Evolutionary conservation across 30 jellyfish, hydroid and myxozoan genomes (phyloP).

Genomic region (Turritopsis rubra): DNA sequence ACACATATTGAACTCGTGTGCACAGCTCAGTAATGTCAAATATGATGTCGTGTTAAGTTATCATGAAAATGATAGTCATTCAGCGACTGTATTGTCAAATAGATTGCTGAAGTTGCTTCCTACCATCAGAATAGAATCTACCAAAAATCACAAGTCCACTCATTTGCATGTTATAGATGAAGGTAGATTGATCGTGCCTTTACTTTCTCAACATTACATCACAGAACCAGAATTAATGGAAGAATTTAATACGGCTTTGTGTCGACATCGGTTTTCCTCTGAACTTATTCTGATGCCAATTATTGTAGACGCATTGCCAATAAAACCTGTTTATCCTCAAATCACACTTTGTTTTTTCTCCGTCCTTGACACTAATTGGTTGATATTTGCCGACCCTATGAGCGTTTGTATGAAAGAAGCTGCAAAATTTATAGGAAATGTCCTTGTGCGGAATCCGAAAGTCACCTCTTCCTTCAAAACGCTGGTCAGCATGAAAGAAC

Average conservation of each 20-base stretch:
- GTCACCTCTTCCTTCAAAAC: conserved; percentile 59
- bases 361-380: conserved; percentile 50
- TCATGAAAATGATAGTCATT: conserved; percentile 22
- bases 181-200: conserved; percentile 58
- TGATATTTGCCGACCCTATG: not conserved
- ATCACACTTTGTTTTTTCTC: conserved; percentile 60
- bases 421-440: conserved; percentile 42
- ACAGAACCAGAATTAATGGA: conserved; percentile 44
- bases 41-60: conserved; percentile 50
- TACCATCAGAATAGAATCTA: conserved; percentile 28
- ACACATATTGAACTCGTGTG: not conserved
- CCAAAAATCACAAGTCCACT: conserved; percentile 25
- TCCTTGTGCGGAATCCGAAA: not conserved
- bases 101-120: conserved; percentile 40
- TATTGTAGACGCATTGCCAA: conserved; percentile 41
- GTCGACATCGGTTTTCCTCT: conserved; percentile 63
- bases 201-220: conserved; percentile 34
- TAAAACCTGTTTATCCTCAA: conserved; percentile 59
- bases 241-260: conserved; percentile 66
- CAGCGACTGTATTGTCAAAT: conserved; percentile 28
- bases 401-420: conserved; percentile 34
- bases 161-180: conserved; percentile 59
- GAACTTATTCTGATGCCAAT: conserved; percentile 58
- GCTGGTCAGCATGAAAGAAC: conserved; percentile 55
- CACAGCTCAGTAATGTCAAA: not conserved